Conservation (phyloP, 92 coral and sea anemone genomes). For the Phenganax stokvisi region DNA sequence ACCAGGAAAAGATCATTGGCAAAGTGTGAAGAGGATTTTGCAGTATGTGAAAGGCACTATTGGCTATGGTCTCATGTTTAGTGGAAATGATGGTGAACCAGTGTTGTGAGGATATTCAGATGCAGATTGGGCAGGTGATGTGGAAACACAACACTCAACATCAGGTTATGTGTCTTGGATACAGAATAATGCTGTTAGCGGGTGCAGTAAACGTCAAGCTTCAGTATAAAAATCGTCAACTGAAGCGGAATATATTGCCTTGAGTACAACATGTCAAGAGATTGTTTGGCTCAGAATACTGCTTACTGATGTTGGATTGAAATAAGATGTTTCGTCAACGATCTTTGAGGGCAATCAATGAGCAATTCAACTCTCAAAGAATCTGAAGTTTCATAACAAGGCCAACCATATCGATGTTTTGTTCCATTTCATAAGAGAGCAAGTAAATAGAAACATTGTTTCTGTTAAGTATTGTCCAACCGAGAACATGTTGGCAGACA, state of each 20-base stretch:
- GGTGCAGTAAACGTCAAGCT: slow-evolving; percentile 39
- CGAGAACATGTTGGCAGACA: slow-evolving; percentile 31
- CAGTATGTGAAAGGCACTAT: not conserved
- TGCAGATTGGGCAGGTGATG: slow-evolving; percentile 43
- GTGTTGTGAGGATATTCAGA: slow-evolving; percentile 30
- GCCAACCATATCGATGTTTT: slow-evolving; percentile 40
- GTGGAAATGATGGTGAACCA: not conserved
- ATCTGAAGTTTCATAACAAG: slow-evolving; percentile 37
- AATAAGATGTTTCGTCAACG: slow-evolving; percentile 21
- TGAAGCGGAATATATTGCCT: not conserved
- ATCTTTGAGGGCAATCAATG: not conserved
- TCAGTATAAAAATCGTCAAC: slow-evolving; percentile 31
- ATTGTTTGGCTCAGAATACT: slow-evolving; percentile 38
- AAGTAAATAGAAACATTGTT: slow-evolving; percentile 10
- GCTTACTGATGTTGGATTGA: slow-evolving; percentile 25
- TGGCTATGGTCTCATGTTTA: not conserved
- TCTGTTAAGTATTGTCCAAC: slow-evolving; percentile 34
- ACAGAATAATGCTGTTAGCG: slow-evolving; percentile 33
- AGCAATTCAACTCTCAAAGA: slow-evolving; percentile 38
- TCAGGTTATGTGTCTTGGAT: slow-evolving; percentile 36
- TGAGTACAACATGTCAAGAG: slow-evolving; percentile 36
- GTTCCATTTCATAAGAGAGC: slow-evolving; percentile 30
- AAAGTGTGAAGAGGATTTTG: not conserved
- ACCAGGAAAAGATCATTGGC: not conserved
- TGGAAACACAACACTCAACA: slow-evolving; percentile 17